Evolutionary conservation across 1,140 invertebrate genomes (phyloP), one percentile per base, ranked within the genome.

Genomic region (Alviniconcha marisindica): DNA sequence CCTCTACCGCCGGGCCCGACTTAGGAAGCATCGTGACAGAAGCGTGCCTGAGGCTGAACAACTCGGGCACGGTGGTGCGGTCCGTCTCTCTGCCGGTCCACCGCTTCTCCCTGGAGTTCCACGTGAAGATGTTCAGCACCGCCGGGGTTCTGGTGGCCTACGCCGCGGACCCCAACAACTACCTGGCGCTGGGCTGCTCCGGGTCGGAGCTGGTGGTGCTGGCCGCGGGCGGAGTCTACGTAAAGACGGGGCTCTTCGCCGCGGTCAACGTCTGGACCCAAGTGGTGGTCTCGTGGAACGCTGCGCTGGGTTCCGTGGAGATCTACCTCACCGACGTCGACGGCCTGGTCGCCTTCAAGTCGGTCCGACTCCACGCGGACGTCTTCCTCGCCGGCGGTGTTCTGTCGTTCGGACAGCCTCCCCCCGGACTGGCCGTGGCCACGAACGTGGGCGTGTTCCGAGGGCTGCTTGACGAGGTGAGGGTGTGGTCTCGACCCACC

Each of bases 401-500:
- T 12, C 38, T 89, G 24, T 79, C 83, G 14, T 54, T 89, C 77
- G 88, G 87, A 31, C 54, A 83, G 60, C 74, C 83, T 48, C 74
- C 82, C 18, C 54, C 74, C 63, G 83, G 77, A 21, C 73, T 84
- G 31, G 60, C 76, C 4, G 40, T 81, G 24, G 31, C 76, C 10
- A 56, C 60, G 2, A 66, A 76, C 31, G 81, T 77, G 18, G 84
- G 83, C 21, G 56, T 76, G 40, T 88, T 85, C 54, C 54, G 51
- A 54, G 88, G 88, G 21, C 85, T 84, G 31, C 80, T 89, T 38
- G 88, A 89, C 66, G 86, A 88, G 73, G 56, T 89, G 5, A 79
- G 88, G n/a, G 77, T 89, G 44, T 89, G 88, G 88, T 84, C 83
- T 21, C 76, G 88, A 48, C 85, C 86, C 48, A 82, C 85, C 33